Conservation (phyloP, 2,113 vertebrate species). For the Burhinus oedicnemus region DNA sequence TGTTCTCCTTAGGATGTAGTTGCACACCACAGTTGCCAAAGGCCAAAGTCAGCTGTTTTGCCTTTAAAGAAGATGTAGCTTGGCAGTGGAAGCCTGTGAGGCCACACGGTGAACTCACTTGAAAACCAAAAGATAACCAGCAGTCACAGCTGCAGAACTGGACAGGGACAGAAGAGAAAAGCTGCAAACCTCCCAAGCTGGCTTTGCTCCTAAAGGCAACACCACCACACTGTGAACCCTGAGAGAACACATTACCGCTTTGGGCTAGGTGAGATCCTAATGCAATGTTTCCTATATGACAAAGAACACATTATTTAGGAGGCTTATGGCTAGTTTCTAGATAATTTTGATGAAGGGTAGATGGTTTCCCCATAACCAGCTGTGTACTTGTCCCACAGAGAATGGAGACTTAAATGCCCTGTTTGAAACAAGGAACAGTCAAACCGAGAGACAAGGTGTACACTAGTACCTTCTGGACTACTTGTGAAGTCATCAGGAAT, state of each 20-base stretch:
- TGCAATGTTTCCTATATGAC: neutral
- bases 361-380: neutral
- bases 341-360: neutral
- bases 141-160: neutral
- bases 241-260: neutral
- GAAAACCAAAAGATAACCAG: neutral
- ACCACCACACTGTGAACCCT: neutral
- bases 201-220: neutral
- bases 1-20: neutral
- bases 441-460: neutral
- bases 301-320: neutral
- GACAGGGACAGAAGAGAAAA: neutral
- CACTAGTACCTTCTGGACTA: neutral
- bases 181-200: neutral
- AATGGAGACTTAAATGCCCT: neutral
- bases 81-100: neutral
- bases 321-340: neutral
- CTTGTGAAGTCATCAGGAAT: neutral
- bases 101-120: neutral
- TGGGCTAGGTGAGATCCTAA: accelerated
- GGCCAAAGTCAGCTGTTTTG: neutral
- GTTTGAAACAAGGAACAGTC: neutral
- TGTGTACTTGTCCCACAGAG: neutral
- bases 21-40: neutral
- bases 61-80: neutral